Evolutionary conservation across 1,140 invertebrate species (phyloP).

Genomic region (Zelostemma sp.): DNA sequence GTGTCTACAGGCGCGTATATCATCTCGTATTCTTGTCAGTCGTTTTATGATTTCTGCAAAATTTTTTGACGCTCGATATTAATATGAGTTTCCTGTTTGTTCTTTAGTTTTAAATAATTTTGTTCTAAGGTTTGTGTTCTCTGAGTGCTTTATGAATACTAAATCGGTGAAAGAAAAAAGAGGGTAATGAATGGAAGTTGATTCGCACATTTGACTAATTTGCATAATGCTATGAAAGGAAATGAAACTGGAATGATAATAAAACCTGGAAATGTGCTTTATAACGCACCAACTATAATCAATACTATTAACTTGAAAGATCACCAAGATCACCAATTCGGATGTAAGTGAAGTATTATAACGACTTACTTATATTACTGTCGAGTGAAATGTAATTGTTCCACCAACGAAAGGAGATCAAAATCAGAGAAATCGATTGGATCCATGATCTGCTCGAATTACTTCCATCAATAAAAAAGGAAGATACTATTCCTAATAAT

Average conservation of each 20-base stretch:
- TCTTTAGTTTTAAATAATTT: not conserved
- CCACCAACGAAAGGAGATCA: constrained; percentile 89
- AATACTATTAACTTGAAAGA: too few relatives aligned
- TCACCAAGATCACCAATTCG: too few relatives aligned
- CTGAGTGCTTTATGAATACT: too few relatives aligned
- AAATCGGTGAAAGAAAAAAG: too few relatives aligned
- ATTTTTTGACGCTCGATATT: constrained; percentile 1
- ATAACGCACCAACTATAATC: too few relatives aligned
- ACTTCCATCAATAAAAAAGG: constrained; percentile 29
- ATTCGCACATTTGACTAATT: too few relatives aligned
- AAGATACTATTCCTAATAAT: constrained; percentile 43
- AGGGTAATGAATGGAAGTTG: too few relatives aligned
- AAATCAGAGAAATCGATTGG: constrained; percentile 76
- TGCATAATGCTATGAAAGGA: too few relatives aligned
- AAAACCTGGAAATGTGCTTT: too few relatives aligned
- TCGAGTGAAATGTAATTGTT: constrained; percentile 81
- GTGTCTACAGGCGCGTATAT: constrained; percentile 76
- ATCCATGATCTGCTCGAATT: constrained; percentile 69
- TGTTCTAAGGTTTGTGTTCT: constrained; percentile 13
- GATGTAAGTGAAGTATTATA: constrained; percentile 16
- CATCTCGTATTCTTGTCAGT: constrained; percentile 71
- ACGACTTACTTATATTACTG: constrained; percentile 70
- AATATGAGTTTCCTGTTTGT: not conserved
- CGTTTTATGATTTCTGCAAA: constrained; percentile 68
- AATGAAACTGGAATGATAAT: too few relatives aligned